Conservation (phyloP, 2,888 invertebrate genomes). For the Iselma pallidipennis region DNA sequence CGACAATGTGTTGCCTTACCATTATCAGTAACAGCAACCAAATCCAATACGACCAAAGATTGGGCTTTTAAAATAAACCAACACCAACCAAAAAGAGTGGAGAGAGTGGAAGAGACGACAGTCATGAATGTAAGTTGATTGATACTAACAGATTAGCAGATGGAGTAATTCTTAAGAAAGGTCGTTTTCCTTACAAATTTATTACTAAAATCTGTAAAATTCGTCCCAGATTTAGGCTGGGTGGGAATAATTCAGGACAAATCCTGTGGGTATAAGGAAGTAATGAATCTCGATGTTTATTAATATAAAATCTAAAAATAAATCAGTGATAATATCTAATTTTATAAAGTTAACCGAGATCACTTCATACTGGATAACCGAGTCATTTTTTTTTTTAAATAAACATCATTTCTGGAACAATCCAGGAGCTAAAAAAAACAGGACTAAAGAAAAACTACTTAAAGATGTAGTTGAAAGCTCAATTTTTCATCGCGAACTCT, state of each 20-base stretch:
- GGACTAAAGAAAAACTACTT: too few relatives aligned
- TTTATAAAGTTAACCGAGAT: slow-evolving; percentile 7
- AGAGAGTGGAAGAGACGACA: slow-evolving; percentile 14
- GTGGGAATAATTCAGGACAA: slow-evolving; percentile 9
- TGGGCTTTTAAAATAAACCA: not conserved
- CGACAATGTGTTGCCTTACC: slow-evolving; percentile 37
- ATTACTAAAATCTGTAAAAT: too few relatives aligned
- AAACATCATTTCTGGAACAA: not conserved
- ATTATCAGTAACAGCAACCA: not conserved
- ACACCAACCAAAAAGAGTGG: not conserved
- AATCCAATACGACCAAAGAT: too few relatives aligned
- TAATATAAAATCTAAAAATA: slow-evolving; percentile 21
- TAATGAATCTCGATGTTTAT: slow-evolving; percentile 3
- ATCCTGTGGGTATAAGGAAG: slow-evolving; percentile 14
- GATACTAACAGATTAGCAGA: not conserved
- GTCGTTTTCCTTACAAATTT: too few relatives aligned
- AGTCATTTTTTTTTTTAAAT: not conserved
- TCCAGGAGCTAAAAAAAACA: too few relatives aligned
- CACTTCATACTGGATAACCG: not conserved
- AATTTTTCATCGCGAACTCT: not conserved
- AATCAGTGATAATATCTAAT: slow-evolving; percentile 13
- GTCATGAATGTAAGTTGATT: slow-evolving; percentile 41
- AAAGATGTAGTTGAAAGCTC: too few relatives aligned
- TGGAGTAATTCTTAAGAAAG: too few relatives aligned
- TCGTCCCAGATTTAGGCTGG: slow-evolving; percentile 11